Conservation (phyloP, 2,797 vertebrate genomes). For the Ispidina lecontei region DNA sequence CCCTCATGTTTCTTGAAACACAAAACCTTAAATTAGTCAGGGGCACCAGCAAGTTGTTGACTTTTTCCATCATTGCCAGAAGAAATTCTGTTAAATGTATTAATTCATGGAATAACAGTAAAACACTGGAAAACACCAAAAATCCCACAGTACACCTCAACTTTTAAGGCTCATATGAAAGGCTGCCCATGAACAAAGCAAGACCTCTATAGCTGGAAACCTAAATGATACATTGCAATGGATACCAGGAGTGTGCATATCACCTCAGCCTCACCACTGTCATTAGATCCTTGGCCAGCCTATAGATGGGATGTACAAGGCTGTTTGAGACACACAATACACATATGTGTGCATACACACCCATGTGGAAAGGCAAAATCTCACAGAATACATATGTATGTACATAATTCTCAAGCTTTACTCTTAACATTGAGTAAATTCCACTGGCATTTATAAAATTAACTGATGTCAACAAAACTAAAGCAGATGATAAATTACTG, state of each 20-base stretch:
- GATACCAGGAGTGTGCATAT: background rate
- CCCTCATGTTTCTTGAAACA: background rate
- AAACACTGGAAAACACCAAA: background rate
- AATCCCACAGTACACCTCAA: background rate
- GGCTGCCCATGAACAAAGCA: background rate
- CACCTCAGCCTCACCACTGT: background rate
- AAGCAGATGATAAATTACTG: background rate
- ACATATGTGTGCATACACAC: fast-evolving
- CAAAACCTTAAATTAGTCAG: background rate
- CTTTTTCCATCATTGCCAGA: background rate
- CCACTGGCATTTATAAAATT: background rate
- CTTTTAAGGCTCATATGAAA: background rate
- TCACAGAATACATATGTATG: background rate
- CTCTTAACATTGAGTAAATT: background rate
- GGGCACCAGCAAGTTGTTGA: background rate
- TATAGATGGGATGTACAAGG: background rate
- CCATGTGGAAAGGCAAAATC: background rate
- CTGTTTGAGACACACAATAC: background rate
- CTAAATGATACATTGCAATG: background rate
- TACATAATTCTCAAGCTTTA: background rate
- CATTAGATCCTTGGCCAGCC: background rate
- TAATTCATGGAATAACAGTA: background rate
- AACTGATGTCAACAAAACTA: background rate
- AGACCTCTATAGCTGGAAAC: background rate
- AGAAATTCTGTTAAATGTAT: background rate